Percentiles rank a stretch among this genome's conserved stretches.
Evolutionary conservation across 2,888 invertebrate genomes (phyloP).

Genomic region (Homarus gammarus): DNA sequence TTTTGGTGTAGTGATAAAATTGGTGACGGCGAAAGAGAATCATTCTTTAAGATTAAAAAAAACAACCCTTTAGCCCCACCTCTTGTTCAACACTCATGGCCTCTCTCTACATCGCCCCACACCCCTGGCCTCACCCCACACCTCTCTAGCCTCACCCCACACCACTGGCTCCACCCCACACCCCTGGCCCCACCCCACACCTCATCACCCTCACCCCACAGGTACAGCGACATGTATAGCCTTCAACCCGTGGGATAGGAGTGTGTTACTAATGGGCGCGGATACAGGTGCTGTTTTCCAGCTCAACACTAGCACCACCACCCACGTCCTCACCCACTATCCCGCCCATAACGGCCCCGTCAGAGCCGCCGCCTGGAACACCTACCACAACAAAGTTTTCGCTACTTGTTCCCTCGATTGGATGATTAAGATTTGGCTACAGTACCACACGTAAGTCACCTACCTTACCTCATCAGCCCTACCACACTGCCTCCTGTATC

Average conservation of each 20-base stretch:
- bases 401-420: slow-evolving; percentile 81
- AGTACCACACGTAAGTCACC: slow-evolving; percentile 76
- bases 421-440: slow-evolving; percentile 81
- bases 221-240: slow-evolving; percentile 92
- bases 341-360: slow-evolving; percentile 80
- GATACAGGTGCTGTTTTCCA: slow-evolving; percentile 96
- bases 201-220: slow-evolving; percentile 79
- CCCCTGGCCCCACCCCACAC: too few relatives aligned
- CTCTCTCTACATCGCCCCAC: neutral
- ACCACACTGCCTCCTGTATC: too few relatives aligned
- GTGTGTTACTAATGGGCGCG: slow-evolving; percentile 93
- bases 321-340: slow-evolving; percentile 77
- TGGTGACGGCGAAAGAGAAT: too few relatives aligned
- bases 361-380: slow-evolving; percentile 80
- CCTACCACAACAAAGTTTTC: slow-evolving; percentile 80
- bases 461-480: too few relatives aligned
- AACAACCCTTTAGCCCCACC: too few relatives aligned
- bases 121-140: neutral
- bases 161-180: too few relatives aligned
- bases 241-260: slow-evolving; percentile 90
- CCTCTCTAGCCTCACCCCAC: too few relatives aligned
- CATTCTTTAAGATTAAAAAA: too few relatives aligned
- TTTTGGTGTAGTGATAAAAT: too few relatives aligned
- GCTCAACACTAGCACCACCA: slow-evolving; percentile 85
- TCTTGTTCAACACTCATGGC: neutral